Evolutionary conservation across 2,113 vertebrate genomes (phyloP), one percentile per base, ranked within the genome.

Genomic region (Sula dactylatra): DNA sequence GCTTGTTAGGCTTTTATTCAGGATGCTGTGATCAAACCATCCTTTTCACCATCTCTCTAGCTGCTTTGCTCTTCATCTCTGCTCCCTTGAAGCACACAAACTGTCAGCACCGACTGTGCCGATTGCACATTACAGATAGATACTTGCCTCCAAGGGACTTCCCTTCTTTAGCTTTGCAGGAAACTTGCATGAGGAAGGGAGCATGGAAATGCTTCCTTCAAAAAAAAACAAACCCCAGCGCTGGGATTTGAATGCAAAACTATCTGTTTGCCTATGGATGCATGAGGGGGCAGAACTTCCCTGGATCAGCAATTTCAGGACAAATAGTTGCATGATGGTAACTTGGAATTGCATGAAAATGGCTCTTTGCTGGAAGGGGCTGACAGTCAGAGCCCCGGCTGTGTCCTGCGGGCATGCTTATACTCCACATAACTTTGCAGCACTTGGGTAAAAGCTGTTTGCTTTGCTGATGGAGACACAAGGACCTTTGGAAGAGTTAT

Each of bases 1-100:
- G 90, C 79, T 96, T 70, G 19, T 58, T 4, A 78, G 93, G 91
- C 54, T 95, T 82, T 40, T 66, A 22, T 52, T 73, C 78, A 18
- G 81, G 78, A 2, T 72, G 84, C 76, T 73, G 81, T 2, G 11
- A 47, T 66, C 84, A 67, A 82, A 77, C 84, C 97, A 90, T 90
- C 87, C 70, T 92, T 92, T 11, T 22, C 92, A 44, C 93, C 94
- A 74, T 71, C 67, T 83, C 71, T 93, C 62, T 65, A 45, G 71
- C 89, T 86, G 91, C 95, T 97, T 93, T 62, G 89, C 95, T 94
- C 84, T 82, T 91, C 95, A 94, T 82, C 89, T 91, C 93, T 70
- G 82, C 95, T 93, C 66, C 88, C 89, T 91, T 58, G 86, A 90
- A 59, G 93, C 72, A 27, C 90, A 65, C 55, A 29, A 64, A 54